phyloP scores from a whole-genome alignment of 2,888 invertebrate species.

The Cenopis cana region DNA sequence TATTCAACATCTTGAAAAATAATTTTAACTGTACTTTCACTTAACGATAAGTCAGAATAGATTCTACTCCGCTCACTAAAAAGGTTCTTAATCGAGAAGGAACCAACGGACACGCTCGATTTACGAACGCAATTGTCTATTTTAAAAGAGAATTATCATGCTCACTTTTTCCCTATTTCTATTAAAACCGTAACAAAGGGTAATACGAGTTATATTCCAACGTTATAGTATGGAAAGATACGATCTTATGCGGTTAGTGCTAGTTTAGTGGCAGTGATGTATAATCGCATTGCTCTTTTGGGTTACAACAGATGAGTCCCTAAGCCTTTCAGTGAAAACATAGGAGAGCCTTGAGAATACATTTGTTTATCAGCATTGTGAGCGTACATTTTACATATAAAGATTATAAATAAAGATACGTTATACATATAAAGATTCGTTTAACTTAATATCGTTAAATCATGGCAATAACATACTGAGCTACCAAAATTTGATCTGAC shows the following conservation, averaged over 20 bases:
- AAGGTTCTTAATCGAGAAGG: slow-evolving; percentile 24
- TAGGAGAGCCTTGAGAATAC: slow-evolving; percentile 5
- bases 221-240: background rate
- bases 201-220: background rate
- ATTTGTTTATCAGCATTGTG: background rate
- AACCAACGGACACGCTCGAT: slow-evolving; percentile 17
- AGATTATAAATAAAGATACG: too few species aligned
- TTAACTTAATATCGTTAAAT: too few species aligned
- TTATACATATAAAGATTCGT: too few species aligned
- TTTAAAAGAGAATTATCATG: background rate
- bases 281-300: slow-evolving; percentile 18
- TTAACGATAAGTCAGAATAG: too few species aligned
- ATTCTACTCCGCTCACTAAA: slow-evolving; percentile 13
- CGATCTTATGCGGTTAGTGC: background rate
- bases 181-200: background rate
- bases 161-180: background rate
- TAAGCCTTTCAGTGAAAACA: slow-evolving; percentile 8
- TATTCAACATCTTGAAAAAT: too few species aligned
- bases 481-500: too few species aligned
- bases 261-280: slow-evolving; percentile 1
- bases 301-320: slow-evolving; percentile 16
- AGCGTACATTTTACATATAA: too few species aligned
- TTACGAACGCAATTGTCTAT: background rate
- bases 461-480: too few species aligned
- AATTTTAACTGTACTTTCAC: too few species aligned